These are phyloP conservation scores for Galagoides demidoff DNA, from an alignment of 2,797 vertebrate species.

Conservation along the genomic window DNA sequence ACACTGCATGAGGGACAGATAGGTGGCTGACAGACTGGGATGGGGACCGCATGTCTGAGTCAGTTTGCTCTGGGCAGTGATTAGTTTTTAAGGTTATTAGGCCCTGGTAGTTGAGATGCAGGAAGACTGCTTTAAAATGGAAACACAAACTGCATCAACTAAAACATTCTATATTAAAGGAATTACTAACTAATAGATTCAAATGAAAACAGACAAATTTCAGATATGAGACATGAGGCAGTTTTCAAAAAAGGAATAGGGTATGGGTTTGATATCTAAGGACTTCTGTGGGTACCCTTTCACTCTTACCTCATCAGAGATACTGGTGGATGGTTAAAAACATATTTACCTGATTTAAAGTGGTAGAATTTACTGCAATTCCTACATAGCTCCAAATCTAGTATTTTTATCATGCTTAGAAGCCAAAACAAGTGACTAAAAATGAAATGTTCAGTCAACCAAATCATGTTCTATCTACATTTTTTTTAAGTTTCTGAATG, in stretches of 20 bases:
- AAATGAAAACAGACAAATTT: not conserved
- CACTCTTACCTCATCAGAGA: not conserved
- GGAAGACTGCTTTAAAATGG: constrained; percentile 8
- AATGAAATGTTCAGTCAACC: not conserved
- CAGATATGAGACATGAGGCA: not conserved
- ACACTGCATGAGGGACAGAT: accelerated
- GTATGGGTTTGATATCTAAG: not conserved
- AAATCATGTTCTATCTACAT: not conserved
- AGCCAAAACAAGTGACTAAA: not conserved
- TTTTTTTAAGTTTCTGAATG: not conserved
- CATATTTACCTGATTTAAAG: not conserved
- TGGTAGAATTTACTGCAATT: not conserved
- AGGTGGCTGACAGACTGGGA: too few relatives aligned
- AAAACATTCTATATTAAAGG: not conserved
- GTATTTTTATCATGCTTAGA: not conserved
- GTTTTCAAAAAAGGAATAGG: not conserved
- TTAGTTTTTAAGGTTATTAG: not conserved
- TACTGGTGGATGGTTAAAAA: not conserved
- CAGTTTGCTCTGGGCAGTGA: not conserved
- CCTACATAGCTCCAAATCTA: not conserved
- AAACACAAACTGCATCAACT: not conserved
- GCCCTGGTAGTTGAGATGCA: not conserved
- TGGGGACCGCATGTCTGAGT: too few relatives aligned
- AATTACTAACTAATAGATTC: not conserved
- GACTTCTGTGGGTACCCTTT: not conserved